Evolutionary conservation across 2,113 vertebrate species (phyloP).

Genomic region (Leiothrix lutea): DNA sequence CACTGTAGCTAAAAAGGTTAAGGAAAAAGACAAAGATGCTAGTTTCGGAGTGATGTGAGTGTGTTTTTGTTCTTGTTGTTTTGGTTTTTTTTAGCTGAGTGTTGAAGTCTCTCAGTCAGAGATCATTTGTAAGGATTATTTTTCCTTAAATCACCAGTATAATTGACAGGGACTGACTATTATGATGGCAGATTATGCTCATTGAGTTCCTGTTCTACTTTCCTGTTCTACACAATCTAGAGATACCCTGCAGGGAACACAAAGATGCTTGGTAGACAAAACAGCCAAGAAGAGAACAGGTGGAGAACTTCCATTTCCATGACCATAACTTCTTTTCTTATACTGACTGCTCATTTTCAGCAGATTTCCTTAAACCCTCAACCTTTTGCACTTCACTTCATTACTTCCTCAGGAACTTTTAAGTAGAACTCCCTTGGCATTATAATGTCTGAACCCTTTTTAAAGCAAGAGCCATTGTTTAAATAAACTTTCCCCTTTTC

Average conservation of each 20-base stretch:
- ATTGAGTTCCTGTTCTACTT: neutral
- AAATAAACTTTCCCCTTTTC: conserved; percentile 9
- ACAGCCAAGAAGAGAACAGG: neutral
- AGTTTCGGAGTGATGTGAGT: neutral
- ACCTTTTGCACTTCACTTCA: neutral
- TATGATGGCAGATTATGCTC: neutral
- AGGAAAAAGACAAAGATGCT: neutral
- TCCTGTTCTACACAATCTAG: neutral
- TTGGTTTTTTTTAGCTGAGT: neutral
- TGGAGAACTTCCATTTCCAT: neutral
- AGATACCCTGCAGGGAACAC: neutral
- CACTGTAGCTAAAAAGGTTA: neutral
- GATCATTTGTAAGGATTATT: neutral
- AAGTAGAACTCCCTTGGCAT: neutral
- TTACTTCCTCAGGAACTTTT: conserved; percentile 2
- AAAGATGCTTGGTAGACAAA: neutral
- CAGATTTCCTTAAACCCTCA: neutral
- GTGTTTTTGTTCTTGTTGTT: neutral
- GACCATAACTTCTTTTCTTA: neutral
- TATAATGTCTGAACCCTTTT: neutral
- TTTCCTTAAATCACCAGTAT: neutral
- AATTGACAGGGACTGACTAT: neutral
- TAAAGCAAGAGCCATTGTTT: conserved; percentile 21
- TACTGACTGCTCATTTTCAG: neutral
- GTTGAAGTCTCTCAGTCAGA: neutral